phyloP scores from a whole-genome alignment of 2,888 invertebrate species.

The Cheilosia pagana region DNA sequence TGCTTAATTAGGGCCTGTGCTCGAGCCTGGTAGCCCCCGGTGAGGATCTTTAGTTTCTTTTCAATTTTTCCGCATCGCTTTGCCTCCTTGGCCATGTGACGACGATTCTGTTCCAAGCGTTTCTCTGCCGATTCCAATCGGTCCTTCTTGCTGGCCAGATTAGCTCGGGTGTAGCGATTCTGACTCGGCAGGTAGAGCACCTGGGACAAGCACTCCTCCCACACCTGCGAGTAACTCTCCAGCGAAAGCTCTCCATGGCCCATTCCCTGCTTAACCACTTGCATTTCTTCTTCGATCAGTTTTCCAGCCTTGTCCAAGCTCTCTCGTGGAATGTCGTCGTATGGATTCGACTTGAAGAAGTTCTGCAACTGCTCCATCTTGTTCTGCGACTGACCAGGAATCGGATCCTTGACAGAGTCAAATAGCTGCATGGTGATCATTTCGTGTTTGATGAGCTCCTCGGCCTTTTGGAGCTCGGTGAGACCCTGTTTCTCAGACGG shows the following conservation, averaged over 20 bases:
- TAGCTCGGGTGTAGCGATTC: conserved; percentile 96
- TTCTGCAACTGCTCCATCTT: conserved; percentile 87
- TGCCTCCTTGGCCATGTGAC: conserved; percentile 98
- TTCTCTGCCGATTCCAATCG: conserved; percentile 96
- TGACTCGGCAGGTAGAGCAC: conserved; percentile 96
- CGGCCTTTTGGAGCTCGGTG: conserved; percentile 95
- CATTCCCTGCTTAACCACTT: conserved; percentile 95
- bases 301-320: conserved; percentile 88
- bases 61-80: conserved; percentile 99
- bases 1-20: conserved; percentile 95
- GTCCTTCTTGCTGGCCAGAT: conserved; percentile 97
- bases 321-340: conserved; percentile 88
- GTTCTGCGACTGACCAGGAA: conserved; percentile 82
- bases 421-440: conserved; percentile 98
- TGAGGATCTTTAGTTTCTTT: conserved; percentile 97
- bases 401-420: conserved; percentile 92
- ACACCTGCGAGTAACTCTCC: conserved; percentile 96
- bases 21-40: conserved; percentile 93
- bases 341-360: conserved; percentile 94
- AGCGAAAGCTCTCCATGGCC: conserved; percentile 96
- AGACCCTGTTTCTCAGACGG: conserved; percentile 90
- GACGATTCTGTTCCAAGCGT: conserved; percentile 94
- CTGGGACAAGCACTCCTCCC: conserved; percentile 98
- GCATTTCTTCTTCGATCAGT: conserved; percentile 92
- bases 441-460: conserved; percentile 97